These are phyloP conservation scores for Autographa gamma DNA, from an alignment of 2,888 invertebrate genomes.

Conservation along the genomic window DNA sequence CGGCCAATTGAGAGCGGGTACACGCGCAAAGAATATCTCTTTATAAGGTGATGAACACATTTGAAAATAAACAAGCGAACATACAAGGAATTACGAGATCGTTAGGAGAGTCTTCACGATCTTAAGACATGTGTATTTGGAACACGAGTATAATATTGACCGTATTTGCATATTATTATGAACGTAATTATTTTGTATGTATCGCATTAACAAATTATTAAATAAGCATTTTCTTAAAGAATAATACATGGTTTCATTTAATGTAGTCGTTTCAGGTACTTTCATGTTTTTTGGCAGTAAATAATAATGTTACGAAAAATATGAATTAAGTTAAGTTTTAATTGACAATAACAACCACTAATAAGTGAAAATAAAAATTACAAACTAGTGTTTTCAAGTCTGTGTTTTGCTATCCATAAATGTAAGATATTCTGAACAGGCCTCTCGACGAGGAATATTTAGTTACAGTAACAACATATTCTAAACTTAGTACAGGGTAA, in stretches of 20 bases:
- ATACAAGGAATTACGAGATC: constrained; percentile 53
- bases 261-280: too few relatives aligned
- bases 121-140: constrained; percentile 39
- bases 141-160: constrained; percentile 25
- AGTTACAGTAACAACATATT: constrained; percentile 1
- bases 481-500: constrained; percentile 16
- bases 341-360: too few relatives aligned
- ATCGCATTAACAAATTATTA: not conserved
- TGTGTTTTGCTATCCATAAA: not conserved
- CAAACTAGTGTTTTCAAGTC: not conserved
- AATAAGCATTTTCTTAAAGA: not conserved
- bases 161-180: constrained; percentile 8
- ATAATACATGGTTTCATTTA: too few relatives aligned
- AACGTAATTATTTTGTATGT: not conserved
- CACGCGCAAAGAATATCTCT: constrained; percentile 54
- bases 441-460: not conserved
- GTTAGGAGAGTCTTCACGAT: constrained; percentile 51
- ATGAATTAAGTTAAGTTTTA: too few relatives aligned
- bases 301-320: too few relatives aligned
- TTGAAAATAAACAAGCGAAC: constrained; percentile 55
- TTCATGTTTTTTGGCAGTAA: too few relatives aligned
- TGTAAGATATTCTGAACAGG: not conserved
- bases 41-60: constrained; percentile 55
- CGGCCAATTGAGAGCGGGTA: constrained; percentile 47
- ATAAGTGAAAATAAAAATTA: not conserved